Evolutionary conservation across 2,797 vertebrate genomes (phyloP).

Genomic region (Anolis apletophallus): DNA sequence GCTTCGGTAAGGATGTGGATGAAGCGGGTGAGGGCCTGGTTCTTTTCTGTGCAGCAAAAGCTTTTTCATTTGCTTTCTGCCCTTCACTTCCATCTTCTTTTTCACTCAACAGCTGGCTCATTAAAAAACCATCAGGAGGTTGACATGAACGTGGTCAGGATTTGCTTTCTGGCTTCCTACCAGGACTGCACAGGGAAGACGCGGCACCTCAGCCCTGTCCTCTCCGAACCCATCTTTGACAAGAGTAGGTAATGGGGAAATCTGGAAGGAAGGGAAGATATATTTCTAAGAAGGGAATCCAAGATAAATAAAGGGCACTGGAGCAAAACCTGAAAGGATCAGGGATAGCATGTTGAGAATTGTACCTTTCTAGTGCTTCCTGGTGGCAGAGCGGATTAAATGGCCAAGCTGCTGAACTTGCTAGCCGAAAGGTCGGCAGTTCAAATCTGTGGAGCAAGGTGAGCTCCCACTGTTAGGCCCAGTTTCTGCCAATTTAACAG

Average conservation of each 20-base stretch:
- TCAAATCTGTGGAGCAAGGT: too few relatives aligned
- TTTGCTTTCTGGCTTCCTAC: conserved; percentile 92
- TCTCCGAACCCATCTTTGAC: conserved; percentile 93
- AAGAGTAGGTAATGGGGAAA: conserved; percentile 83
- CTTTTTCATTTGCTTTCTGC: too few relatives aligned
- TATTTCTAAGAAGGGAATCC: background rate
- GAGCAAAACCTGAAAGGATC: background rate
- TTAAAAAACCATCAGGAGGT: conserved; percentile 94
- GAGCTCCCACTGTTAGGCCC: too few relatives aligned
- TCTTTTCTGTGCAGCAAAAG: background rate
- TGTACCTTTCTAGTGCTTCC: background rate
- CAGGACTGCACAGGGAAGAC: conserved; percentile 81
- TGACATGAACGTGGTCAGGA: conserved; percentile 94
- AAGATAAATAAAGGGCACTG: background rate
- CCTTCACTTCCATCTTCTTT: background rate
- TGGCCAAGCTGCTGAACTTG: too few relatives aligned
- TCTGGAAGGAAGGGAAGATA: background rate
- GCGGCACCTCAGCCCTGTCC: conserved; percentile 81
- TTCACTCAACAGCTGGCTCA: conserved; percentile 83
- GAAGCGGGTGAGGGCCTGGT: background rate
- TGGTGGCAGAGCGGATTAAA: too few relatives aligned
- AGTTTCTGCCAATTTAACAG: too few relatives aligned
- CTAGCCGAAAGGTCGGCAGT: too few relatives aligned
- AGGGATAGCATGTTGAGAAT: background rate
- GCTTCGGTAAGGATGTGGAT: background rate